Evolutionary conservation across 2,888 invertebrate genomes (phyloP).

Genomic region (Adelognathus sp.): DNA sequence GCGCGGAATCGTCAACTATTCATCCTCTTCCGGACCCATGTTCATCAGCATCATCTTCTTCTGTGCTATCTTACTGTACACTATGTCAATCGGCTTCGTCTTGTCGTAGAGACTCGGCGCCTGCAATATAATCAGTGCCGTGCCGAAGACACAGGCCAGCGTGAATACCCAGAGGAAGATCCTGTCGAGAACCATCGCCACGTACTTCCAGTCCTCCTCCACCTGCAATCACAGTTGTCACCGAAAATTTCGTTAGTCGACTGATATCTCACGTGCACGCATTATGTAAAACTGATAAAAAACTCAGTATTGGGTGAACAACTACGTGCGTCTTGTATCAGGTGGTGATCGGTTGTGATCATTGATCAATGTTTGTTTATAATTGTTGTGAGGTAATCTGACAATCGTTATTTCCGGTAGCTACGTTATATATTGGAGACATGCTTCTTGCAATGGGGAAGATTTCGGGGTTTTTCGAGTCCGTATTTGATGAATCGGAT

Average conservation of each 20-base stretch:
- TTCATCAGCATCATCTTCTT: conserved; percentile 93
- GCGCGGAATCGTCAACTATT: conserved; percentile 79
- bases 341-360: no score
- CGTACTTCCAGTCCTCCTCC: conserved; percentile 99
- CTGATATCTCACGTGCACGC: neutral
- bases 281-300: no score
- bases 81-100: conserved; percentile 93
- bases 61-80: conserved; percentile 95
- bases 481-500: no score
- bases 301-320: no score
- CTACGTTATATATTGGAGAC: no score
- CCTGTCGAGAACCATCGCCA: conserved; percentile 97
- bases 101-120: conserved; percentile 96
- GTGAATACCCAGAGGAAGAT: conserved; percentile 98
- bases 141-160: conserved; percentile 95
- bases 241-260: neutral
- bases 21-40: conserved; percentile 90
- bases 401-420: no score
- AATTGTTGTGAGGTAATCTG: no score
- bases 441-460: no score
- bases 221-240: conserved; percentile 84
- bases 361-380: no score
- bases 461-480: no score
- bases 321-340: no score
- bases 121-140: conserved; percentile 92